phyloP scores from a whole-genome alignment of 2,113 vertebrate genomes.

The Hyla sarda region DNA sequence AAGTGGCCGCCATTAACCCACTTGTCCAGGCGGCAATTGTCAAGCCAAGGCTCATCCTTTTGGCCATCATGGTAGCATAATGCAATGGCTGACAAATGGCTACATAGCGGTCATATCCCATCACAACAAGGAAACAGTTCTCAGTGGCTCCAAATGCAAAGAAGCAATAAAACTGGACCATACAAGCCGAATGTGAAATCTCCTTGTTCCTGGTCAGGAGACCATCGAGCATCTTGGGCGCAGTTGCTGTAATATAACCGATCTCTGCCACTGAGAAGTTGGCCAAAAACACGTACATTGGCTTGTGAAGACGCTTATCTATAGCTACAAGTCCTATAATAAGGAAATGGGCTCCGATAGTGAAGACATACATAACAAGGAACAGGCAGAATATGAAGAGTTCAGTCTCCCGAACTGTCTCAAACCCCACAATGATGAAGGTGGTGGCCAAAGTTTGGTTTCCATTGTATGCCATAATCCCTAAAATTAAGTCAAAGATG shows the following conservation, averaged over 20 bases:
- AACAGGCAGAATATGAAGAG: constrained; percentile 39
- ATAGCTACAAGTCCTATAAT: constrained; percentile 24
- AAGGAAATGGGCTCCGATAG: constrained; percentile 26
- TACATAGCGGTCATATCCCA: not conserved
- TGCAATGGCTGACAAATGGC: constrained; percentile 39
- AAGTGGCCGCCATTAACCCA: constrained; percentile 16
- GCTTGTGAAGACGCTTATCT: constrained; percentile 37
- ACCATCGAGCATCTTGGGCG: constrained; percentile 43
- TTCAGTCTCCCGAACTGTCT: constrained; percentile 15
- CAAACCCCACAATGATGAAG: constrained; percentile 45
- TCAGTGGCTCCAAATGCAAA: constrained; percentile 45
- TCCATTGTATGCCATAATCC: not conserved
- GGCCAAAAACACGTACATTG: constrained; percentile 46
- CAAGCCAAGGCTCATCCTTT: not conserved
- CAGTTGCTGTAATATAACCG: constrained; percentile 27
- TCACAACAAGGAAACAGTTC: constrained; percentile 27
- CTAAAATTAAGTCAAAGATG: no score
- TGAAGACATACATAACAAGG: constrained; percentile 28
- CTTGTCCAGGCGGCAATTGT: constrained; percentile 20
- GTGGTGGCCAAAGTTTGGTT: not conserved
- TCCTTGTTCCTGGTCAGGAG: constrained; percentile 48
- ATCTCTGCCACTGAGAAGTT: constrained; percentile 43
- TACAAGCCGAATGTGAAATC: constrained; percentile 17
- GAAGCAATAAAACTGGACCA: constrained; percentile 35
- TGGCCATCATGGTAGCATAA: constrained; percentile 32